Evolutionary conservation across 2,888 invertebrate species (phyloP).

Genomic region (Crematogaster levior): DNA sequence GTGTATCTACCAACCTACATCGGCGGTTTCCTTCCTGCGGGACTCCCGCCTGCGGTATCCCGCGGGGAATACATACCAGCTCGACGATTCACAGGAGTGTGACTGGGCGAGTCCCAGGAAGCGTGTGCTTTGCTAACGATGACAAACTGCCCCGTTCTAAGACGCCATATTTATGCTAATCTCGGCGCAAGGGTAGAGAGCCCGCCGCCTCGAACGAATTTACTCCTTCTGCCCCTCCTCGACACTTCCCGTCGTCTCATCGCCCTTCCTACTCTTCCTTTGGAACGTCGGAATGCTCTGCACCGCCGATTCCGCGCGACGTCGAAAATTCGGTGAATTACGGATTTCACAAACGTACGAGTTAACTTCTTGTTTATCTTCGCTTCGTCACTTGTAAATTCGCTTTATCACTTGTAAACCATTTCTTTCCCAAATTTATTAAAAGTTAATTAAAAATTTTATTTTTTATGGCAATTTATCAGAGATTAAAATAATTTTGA

Average conservation of each 20-base stretch:
- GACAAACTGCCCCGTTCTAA: conserved; percentile 85
- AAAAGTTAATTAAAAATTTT: background rate
- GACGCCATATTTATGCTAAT: conserved; percentile 86
- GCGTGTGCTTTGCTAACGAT: conserved; percentile 86
- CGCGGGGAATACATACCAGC: conserved; percentile 80
- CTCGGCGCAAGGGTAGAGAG: conserved; percentile 75
- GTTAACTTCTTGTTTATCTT: background rate
- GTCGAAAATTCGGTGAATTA: conserved; percentile 50
- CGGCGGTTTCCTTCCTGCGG: conserved; percentile 83
- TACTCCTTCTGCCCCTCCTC: conserved; percentile 55
- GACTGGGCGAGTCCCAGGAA: conserved; percentile 84
- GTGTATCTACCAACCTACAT: conserved; percentile 77
- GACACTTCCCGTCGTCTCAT: conserved; percentile 27
- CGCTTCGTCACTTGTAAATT: background rate
- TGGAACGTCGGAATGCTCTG: conserved; percentile 22
- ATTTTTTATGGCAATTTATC: background rate
- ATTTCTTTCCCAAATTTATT: background rate
- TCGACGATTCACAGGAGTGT: conserved; percentile 82
- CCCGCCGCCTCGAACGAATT: conserved; percentile 67
- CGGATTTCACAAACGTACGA: conserved; percentile 20
- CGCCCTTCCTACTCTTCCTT: conserved; percentile 4
- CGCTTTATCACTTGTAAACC: background rate
- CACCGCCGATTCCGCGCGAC: conserved; percentile 31
- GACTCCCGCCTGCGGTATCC: conserved; percentile 66
- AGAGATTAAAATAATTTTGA: background rate